Base-by-base conservation (phyloP, 2,113 vertebrate genomes). In the Neotragus moschatus region DNA sequence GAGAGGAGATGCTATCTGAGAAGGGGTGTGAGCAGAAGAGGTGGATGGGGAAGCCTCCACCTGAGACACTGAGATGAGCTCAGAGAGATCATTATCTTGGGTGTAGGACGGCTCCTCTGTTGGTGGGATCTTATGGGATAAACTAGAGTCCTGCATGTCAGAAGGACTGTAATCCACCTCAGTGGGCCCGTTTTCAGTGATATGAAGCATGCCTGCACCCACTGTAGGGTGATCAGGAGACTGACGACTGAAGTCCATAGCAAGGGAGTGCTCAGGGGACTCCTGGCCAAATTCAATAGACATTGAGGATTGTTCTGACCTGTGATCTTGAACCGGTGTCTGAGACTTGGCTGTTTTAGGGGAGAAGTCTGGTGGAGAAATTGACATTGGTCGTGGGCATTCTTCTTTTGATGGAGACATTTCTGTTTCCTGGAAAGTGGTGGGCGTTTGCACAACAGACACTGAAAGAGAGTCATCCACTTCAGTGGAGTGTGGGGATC, bases 391-490 rank as follows among this genome's bases (percentile, higher is more conserved):
- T 39, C 99, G 99, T 81, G 99, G 99, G 91, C 99, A 99, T 12
- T 99, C 99, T 97, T 99, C 99, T 97, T 99, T 99, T 77, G 99
- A 99, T 70, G 99, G 99, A 93, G 99, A 99, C 98, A 99, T 99
- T 96, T 99, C 99, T 36, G 99, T 99, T 98, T 99, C 99, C 33
- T 99, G 99, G 97, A 99, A 99, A 2, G 98, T 99, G 43, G 99
- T 99, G 77, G 99, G 99, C 7, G 99, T 99, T 98, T 99, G 99
- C 96, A 99, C 99, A 89, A 99, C 99, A 58, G 99, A 99, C 33
- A 99, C 99, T 5, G 99, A 99, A 33, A 99, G 99, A n/a, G 99
- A 99, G 96, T 99, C 99, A 16, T 99, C 99, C 7, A 99, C 99
- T 98, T 99, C 99, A 14, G 99, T 99, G 95, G 99, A 99, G 95